phyloP scores from a whole-genome alignment of 2,888 invertebrate genomes.

The Protodeltote pygarga region DNA sequence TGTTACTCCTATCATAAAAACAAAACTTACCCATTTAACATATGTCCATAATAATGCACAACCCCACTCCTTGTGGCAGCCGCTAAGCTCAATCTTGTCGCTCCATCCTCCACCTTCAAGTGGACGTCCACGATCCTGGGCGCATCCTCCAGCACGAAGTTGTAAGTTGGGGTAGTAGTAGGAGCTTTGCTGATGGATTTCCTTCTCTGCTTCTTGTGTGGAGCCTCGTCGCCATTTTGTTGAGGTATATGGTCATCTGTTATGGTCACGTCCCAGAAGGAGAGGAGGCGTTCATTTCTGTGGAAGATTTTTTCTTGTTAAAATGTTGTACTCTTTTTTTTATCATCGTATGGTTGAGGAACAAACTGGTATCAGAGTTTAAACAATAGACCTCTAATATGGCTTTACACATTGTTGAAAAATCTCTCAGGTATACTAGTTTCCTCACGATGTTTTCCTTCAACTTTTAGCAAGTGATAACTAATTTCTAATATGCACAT shows the following conservation, averaged over 20 bases:
- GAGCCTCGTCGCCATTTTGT: conserved; percentile 70
- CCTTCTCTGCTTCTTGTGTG: conserved; percentile 70
- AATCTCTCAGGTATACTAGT: too few species aligned
- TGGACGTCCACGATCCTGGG: conserved; percentile 83
- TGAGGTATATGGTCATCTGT: conserved; percentile 63
- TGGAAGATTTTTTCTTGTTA: conserved; percentile 16
- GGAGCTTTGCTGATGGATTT: conserved; percentile 57
- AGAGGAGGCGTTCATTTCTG: conserved; percentile 80
- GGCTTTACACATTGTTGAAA: too few species aligned
- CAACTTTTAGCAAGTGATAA: too few species aligned
- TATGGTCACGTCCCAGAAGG: conserved; percentile 81
- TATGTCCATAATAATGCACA: conserved; percentile 92
- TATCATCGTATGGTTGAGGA: too few species aligned
- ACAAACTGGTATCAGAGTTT: too few species aligned
- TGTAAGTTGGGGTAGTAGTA: conserved; percentile 69
- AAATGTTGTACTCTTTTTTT: not conserved
- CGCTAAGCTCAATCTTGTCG: conserved; percentile 79
- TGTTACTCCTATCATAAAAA: not conserved
- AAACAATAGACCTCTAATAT: too few species aligned
- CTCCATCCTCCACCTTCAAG: conserved; percentile 80
- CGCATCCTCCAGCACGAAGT: conserved; percentile 91
- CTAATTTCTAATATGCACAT: too few species aligned
- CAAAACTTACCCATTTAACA: conserved; percentile 89
- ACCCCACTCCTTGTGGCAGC: conserved; percentile 92
- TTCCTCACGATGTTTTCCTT: too few species aligned